Evolutionary conservation across 2,797 vertebrate genomes (phyloP).

Genomic region (Anomalospiza imberbis): DNA sequence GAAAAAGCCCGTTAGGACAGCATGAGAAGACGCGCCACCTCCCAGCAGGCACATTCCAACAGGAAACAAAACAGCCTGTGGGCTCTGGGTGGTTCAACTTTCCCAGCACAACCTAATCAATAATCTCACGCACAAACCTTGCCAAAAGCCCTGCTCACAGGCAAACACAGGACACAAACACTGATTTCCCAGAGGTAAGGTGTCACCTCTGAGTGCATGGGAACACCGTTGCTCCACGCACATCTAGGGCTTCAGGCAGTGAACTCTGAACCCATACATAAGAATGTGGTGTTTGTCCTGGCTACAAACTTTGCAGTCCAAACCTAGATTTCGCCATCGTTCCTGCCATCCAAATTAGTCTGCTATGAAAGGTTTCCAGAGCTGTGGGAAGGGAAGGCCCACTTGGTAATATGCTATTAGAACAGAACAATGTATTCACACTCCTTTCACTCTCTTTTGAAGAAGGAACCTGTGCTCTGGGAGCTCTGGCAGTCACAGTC

Average conservation of each 20-base stretch:
- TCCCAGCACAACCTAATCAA: neutral
- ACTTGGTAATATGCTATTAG: neutral
- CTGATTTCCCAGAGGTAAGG: neutral
- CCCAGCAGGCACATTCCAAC: neutral
- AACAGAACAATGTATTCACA: accelerated
- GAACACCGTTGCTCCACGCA: accelerated
- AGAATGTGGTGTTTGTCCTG: neutral
- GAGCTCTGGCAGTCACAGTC: neutral
- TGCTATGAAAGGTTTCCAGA: neutral
- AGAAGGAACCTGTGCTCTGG: neutral
- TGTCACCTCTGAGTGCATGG: neutral
- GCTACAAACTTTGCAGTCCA: neutral
- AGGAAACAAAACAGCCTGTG: neutral
- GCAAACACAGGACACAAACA: neutral
- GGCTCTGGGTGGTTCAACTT: neutral
- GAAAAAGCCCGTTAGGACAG: neutral
- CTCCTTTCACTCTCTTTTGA: neutral
- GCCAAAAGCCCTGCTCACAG: neutral
- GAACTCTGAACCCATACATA: neutral
- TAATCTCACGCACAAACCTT: accelerated
- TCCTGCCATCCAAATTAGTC: neutral
- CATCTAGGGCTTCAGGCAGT: neutral
- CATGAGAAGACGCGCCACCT: accelerated
- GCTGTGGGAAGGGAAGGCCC: neutral
- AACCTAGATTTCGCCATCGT: neutral